Percentiles rank a stretch among this genome's conserved stretches.
phyloP scores from a whole-genome alignment of 2,888 invertebrate species.

The Melieria omissa region DNA sequence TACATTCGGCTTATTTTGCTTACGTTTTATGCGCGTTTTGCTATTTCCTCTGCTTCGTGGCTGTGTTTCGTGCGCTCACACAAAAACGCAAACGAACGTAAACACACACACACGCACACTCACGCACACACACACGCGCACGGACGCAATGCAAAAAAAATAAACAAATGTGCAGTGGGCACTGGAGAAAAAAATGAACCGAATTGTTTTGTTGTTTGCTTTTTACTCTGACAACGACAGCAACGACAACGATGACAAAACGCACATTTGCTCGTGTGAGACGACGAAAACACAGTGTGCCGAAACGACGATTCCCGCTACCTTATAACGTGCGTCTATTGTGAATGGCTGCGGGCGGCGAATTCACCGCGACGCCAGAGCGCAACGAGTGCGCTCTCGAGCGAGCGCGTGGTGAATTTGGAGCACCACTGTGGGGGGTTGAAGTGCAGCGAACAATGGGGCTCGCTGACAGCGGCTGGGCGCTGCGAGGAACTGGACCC shows the following conservation, averaged over 20 bases:
- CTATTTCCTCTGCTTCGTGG: too few relatives aligned
- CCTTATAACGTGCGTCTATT: background rate
- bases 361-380: too few relatives aligned
- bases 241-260: background rate
- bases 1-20: too few relatives aligned
- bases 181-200: constrained; percentile 9
- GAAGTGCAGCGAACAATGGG: too few relatives aligned
- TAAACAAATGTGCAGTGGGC: constrained; percentile 21
- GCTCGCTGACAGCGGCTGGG: too few relatives aligned
- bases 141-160: constrained; percentile 11
- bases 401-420: too few relatives aligned
- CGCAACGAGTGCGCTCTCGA: too few relatives aligned
- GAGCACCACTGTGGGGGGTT: too few relatives aligned
- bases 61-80: too few relatives aligned
- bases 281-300: constrained; percentile 32
- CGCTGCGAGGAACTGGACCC: too few relatives aligned
- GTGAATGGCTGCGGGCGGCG: constrained; percentile 7
- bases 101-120: background rate
- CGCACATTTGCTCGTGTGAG: constrained; percentile 21
- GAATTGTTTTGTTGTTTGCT: constrained; percentile 7
- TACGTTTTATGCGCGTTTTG: too few relatives aligned
- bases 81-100: too few relatives aligned
- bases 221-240: background rate
- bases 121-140: constrained; percentile 1
- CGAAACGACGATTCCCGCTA: constrained; percentile 11